Conservation (phyloP, 2,888 invertebrate genomes). For the Andrena dorsata region DNA sequence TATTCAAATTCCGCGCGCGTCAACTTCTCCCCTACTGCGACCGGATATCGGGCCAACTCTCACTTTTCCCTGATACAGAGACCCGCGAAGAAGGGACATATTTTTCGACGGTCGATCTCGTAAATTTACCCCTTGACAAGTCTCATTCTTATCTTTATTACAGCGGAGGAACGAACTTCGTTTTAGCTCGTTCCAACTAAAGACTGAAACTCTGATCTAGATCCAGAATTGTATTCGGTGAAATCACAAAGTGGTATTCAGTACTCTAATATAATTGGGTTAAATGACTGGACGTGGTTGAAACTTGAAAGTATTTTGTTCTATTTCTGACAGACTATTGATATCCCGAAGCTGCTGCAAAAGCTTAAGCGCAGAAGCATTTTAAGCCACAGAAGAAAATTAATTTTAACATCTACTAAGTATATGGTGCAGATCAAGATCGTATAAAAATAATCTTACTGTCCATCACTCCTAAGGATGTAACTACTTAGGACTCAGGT, state of each 20-base stretch:
- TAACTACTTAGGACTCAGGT: no score
- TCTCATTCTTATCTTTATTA: slow-evolving; percentile 41
- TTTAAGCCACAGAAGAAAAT: no score
- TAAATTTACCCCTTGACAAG: slow-evolving; percentile 41
- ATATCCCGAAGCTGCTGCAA: no score
- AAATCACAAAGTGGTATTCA: background rate
- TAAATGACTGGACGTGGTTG: no score
- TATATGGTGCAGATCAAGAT: no score
- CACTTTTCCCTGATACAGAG: slow-evolving; percentile 43
- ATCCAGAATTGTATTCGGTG: background rate
- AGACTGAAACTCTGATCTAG: slow-evolving; percentile 1
- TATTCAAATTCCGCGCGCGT: slow-evolving; percentile 58
- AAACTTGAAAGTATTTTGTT: no score
- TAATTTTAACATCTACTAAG: no score
- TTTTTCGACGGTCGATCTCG: slow-evolving; percentile 32
- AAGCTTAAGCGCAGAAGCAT: no score
- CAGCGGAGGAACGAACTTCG: background rate
- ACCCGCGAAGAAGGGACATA: slow-evolving; percentile 40
- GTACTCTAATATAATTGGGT: no score
- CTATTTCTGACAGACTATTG: no score
- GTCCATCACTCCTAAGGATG: no score
- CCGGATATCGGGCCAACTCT: slow-evolving; percentile 49
- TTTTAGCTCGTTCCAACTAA: background rate
- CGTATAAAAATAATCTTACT: no score
- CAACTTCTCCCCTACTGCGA: slow-evolving; percentile 34